Conservation (phyloP, 2,888 invertebrate species). For the Protonemura montana region DNA sequence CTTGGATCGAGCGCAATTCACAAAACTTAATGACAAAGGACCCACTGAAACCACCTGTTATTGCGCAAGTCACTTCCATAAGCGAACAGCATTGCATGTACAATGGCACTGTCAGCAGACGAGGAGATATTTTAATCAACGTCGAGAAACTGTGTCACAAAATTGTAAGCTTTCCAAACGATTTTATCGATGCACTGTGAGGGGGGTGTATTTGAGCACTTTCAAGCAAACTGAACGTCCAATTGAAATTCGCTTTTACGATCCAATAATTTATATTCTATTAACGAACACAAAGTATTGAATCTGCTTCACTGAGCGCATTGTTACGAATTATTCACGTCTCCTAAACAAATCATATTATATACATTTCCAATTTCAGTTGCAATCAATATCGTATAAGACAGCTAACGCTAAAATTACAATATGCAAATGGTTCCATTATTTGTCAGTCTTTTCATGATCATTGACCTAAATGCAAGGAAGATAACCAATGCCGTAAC, state of each 20-base stretch:
- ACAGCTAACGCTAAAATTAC: not conserved
- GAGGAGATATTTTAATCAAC: not conserved
- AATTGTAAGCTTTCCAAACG: not conserved
- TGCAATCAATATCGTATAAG: not conserved
- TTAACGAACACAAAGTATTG: slow-evolving; percentile 45
- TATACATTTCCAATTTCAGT: slow-evolving; percentile 13
- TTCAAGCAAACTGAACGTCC: not conserved
- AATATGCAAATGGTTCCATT: not conserved
- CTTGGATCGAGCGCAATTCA: not conserved
- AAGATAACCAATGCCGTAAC: not conserved
- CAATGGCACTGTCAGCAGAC: not conserved
- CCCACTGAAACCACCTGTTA: not conserved
- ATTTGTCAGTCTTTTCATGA: not conserved
- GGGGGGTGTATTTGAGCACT: not conserved
- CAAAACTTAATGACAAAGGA: slow-evolving; percentile 7
- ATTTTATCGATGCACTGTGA: not conserved
- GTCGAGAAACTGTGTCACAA: not conserved
- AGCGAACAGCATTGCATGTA: not conserved
- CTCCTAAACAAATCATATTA: slow-evolving; percentile 30
- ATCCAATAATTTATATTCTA: slow-evolving; percentile 40
- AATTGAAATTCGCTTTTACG: slow-evolving; percentile 35
- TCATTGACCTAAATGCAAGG: not conserved
- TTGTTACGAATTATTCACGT: slow-evolving; percentile 41
- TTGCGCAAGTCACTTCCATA: not conserved
- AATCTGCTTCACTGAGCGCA: slow-evolving; percentile 38